These are phyloP conservation scores for Pseudomyrmex sp. DNA, from an alignment of 1,140 invertebrate species.

Conservation along the genomic window DNA sequence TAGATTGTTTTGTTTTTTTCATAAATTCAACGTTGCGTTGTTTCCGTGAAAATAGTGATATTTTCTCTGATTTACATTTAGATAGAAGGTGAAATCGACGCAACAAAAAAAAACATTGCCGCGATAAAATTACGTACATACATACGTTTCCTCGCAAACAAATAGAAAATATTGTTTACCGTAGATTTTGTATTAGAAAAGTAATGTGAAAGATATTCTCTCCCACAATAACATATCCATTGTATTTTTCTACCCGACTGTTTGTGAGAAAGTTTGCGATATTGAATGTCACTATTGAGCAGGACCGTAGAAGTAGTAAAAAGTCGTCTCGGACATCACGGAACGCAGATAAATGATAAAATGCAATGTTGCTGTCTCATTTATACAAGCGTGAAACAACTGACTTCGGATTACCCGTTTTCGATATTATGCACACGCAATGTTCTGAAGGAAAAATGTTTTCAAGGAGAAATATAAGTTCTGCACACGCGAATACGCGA, in stretches of 20 bases:
- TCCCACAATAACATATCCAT: slow-evolving; percentile 11
- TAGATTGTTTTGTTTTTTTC: no score
- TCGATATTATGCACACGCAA: neutral
- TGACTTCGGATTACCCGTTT: neutral
- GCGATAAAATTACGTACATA: neutral
- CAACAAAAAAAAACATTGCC: neutral
- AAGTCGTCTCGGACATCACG: neutral
- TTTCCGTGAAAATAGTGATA: neutral
- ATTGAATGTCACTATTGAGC: neutral
- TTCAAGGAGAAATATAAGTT: neutral
- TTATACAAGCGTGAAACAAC: neutral
- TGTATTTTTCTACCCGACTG: neutral
- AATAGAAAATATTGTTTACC: neutral
- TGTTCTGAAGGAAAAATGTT: neutral
- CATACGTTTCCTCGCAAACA: slow-evolving; percentile 14
- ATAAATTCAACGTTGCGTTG: no score
- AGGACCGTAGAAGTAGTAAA: slow-evolving; percentile 23
- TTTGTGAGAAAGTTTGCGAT: slow-evolving; percentile 31
- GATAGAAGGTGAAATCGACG: no score
- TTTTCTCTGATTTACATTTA: neutral
- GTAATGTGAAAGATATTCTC: slow-evolving; percentile 7
- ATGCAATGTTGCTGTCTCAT: neutral
- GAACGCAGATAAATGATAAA: neutral
- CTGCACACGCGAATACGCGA: neutral
- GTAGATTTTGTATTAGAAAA: neutral